These are phyloP conservation scores for Naja naja DNA, from an alignment of 2,113 vertebrate species.

Conservation along the genomic window DNA sequence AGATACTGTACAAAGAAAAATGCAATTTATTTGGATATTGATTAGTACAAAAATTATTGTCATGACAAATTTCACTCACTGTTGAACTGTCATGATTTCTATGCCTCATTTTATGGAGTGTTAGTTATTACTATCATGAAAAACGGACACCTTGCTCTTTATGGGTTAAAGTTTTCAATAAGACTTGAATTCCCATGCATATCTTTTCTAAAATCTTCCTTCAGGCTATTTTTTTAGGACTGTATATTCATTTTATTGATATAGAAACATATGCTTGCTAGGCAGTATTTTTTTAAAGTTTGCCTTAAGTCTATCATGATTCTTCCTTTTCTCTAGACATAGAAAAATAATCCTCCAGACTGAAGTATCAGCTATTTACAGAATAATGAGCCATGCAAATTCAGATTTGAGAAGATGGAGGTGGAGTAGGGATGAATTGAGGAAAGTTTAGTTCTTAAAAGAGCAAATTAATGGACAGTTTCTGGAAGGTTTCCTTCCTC, in stretches of 20 bases:
- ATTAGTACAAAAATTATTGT: not conserved
- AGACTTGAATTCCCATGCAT: not conserved
- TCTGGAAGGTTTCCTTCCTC: not conserved
- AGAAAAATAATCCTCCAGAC: not conserved
- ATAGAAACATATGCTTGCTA: not conserved
- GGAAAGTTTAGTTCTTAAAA: not conserved
- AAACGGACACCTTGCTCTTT: not conserved
- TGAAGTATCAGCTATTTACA: not conserved
- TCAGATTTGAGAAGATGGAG: not conserved
- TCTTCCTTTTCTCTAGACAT: not conserved
- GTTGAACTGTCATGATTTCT: not conserved
- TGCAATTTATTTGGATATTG: not conserved
- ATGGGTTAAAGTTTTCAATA: not conserved
- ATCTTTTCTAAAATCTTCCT: not conserved
- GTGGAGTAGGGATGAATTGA: not conserved
- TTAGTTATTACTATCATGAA: not conserved
- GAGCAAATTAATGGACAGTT: not conserved
- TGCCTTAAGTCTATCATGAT: not conserved
- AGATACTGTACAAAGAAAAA: not conserved
- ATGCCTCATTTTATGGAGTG: not conserved
- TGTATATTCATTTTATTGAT: not conserved
- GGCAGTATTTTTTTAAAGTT: not conserved
- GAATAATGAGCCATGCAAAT: not conserved
- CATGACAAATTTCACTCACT: not conserved
- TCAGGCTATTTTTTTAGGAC: not conserved